Evolutionary conservation across 2,113 vertebrate genomes (phyloP).

Genomic region (Micromys minutus): DNA sequence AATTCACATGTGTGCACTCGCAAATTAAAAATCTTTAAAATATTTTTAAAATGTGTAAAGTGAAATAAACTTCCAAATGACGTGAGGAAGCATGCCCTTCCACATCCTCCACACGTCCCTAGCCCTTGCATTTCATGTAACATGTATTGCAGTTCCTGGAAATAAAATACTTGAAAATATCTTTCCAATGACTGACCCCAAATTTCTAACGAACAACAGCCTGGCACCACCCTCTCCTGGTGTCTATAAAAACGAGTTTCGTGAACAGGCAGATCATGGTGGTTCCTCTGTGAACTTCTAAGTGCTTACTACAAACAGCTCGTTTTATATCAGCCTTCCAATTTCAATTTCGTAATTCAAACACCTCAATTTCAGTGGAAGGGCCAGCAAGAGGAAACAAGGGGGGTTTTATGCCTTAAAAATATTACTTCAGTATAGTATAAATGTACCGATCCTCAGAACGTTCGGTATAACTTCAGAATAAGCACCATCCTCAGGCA

Average conservation of each 20-base stretch:
- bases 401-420: neutral
- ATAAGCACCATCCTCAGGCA: neutral
- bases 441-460: neutral
- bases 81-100: neutral
- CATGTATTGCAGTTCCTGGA: constrained; percentile 12
- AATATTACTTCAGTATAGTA: neutral
- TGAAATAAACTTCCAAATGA: neutral
- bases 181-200: constrained; percentile 39
- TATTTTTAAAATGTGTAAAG: neutral
- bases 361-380: neutral
- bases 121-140: neutral
- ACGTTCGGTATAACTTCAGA: no score
- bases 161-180: constrained; percentile 23
- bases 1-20: neutral
- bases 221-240: neutral
- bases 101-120: constrained; percentile 7
- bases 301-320: constrained; percentile 41
- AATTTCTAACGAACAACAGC: constrained; percentile 23
- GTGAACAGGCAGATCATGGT: constrained; percentile 10
- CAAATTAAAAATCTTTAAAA: no score
- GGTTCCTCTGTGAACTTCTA: neutral
- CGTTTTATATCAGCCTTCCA: neutral
- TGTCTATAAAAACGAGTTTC: neutral
- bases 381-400: neutral
- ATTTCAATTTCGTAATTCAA: constrained; percentile 46